Conservation (phyloP, 2,113 vertebrate species). For the Zosterops hypoxanthus region DNA sequence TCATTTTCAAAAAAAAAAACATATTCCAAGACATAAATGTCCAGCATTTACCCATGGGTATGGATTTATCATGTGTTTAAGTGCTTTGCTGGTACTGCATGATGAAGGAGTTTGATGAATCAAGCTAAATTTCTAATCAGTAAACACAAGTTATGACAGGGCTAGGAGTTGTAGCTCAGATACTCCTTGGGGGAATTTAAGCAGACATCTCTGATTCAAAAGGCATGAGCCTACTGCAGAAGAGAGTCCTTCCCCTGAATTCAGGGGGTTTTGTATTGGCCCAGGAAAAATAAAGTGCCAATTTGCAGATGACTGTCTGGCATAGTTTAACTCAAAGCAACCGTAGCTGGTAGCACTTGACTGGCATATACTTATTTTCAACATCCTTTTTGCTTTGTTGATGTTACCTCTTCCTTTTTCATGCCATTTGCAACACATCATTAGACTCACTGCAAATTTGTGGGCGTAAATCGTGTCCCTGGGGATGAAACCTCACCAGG, state of each 20-base stretch:
- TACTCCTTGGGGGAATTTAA: background rate
- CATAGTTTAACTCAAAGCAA: background rate
- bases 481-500: conserved; percentile 47
- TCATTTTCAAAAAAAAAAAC: accelerated
- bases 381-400: conserved; percentile 16
- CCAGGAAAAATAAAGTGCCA: background rate
- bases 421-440: conserved; percentile 1
- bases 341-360: background rate
- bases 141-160: background rate
- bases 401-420: conserved; percentile 3
- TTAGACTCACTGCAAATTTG: background rate
- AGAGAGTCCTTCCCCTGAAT: background rate
- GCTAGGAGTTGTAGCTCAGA: background rate
- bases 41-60: background rate
- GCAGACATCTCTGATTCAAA: background rate
- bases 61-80: background rate
- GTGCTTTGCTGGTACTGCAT: background rate
- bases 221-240: background rate
- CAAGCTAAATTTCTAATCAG: background rate
- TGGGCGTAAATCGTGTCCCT: background rate
- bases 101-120: background rate
- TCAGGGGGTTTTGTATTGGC: background rate
- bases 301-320: background rate
- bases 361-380: conserved; percentile 12
- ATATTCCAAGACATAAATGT: background rate